Evolutionary conservation across 2,797 vertebrate species (phyloP), one percentile per base, ranked within the genome.

Genomic region (Menidia menidia): DNA sequence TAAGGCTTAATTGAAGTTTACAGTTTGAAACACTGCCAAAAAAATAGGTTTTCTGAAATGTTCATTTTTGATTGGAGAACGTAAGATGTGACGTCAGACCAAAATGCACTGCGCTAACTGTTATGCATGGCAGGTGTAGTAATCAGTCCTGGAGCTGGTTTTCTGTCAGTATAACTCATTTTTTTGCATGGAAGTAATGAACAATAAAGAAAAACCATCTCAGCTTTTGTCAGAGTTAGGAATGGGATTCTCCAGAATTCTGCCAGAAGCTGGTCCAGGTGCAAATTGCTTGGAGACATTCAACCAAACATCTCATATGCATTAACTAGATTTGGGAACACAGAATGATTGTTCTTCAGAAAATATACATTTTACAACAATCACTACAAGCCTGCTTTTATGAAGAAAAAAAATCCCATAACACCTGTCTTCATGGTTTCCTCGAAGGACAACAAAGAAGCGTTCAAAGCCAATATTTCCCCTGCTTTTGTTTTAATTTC

Each of bases 381-480:
- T 48, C 18, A 19, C 18, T 18, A 8, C 4, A 50, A 25, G 18
- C 50, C 50, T 5, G 14, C 4, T 7, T 25, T 18, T 18, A 25
- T 25, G 35, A 10, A 7, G 8, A 19, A 9, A 11, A 25, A 10
- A 10, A 4, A 25, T 18, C 18, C 19, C 6, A 3, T 25, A 60
- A 33, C 1, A 0, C n/a, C 5, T 58, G 32, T 31, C 47, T 12
- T 44, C 48, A 67, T 67, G 53, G 25, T 71, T 70, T 62, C 7
- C 18, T 60, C 6, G 2, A 7, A 45, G 19, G 66, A 60, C 65
- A 75, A 75, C 18, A 57, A n/a, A 47, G 35, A 66, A 57, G 7
- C 53, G 64, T 62, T 76, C 67, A 35, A 58, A 50, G 7, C 14
- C 16, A 60, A 42, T 68, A 15, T 70, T 65, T 69, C 73, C 8